Evolutionary conservation across 2,113 vertebrate genomes (phyloP).

Genomic region (Notarius quadriscutis): DNA sequence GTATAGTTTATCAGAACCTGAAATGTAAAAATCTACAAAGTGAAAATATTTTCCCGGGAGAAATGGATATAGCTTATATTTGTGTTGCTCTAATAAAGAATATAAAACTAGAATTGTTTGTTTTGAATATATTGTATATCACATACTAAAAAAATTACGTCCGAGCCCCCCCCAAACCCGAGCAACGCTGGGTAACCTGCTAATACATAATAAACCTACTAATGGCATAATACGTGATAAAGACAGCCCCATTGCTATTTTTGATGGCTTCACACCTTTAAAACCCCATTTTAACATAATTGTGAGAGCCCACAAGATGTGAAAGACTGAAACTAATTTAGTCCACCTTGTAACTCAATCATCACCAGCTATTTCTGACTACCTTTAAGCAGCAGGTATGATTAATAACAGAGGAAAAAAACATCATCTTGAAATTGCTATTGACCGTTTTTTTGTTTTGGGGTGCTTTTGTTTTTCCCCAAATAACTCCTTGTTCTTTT

Average conservation of each 20-base stretch:
- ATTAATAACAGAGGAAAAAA: background rate
- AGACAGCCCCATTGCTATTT: background rate
- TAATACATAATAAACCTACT: background rate
- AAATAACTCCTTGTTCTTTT: background rate
- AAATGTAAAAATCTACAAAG: too few relatives aligned
- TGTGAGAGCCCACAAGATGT: conserved; percentile 7
- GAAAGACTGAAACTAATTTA: background rate
- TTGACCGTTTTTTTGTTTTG: background rate
- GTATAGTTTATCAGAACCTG: too few relatives aligned
- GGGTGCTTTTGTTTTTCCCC: background rate
- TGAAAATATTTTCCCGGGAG: too few relatives aligned
- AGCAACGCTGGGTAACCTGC: too few relatives aligned
- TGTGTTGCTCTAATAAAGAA: too few relatives aligned
- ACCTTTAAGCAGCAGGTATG: conserved; percentile 14
- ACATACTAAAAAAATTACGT: too few relatives aligned
- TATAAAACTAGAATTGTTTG: too few relatives aligned
- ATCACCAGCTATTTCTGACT: conserved; percentile 20
- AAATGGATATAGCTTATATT: too few relatives aligned
- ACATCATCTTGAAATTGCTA: background rate
- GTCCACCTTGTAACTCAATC: background rate
- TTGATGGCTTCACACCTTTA: background rate
- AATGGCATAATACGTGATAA: background rate
- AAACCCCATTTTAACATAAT: background rate
- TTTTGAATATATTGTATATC: too few relatives aligned
- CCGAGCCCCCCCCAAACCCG: too few relatives aligned